These are phyloP conservation scores for Chrysocyon brachyurus DNA, from an alignment of 2,797 vertebrate species.

Conservation along the genomic window DNA sequence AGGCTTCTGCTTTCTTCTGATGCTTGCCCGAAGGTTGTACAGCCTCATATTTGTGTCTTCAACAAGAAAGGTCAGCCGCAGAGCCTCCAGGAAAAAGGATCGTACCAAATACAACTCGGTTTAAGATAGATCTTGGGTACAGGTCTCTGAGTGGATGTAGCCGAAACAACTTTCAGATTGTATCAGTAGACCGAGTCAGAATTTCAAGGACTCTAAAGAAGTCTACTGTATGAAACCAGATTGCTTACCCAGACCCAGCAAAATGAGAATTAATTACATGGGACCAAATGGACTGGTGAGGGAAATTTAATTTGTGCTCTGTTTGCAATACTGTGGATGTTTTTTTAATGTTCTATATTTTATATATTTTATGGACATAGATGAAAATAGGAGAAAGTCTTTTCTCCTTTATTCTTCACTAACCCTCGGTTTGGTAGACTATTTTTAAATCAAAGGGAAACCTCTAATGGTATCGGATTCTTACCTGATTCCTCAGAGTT, in stretches of 20 bases:
- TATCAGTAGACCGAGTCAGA: background rate
- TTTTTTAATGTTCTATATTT: background rate
- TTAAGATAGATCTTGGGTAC: constrained; percentile 4
- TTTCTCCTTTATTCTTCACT: background rate
- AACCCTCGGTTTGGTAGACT: background rate
- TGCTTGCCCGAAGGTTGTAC: background rate
- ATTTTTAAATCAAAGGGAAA: background rate
- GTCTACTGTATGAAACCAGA: background rate
- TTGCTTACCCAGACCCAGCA: background rate
- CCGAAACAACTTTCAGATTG: background rate
- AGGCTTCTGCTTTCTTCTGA: constrained; percentile 22
- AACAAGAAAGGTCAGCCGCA: background rate
- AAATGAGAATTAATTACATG: background rate
- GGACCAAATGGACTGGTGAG: background rate
- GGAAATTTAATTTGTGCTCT: background rate
- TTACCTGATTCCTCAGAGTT: background rate
- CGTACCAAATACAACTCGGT: background rate
- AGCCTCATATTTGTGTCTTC: constrained; percentile 24
- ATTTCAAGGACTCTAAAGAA: background rate
- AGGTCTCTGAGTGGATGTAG: background rate
- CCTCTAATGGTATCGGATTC: background rate
- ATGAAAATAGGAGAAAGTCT: background rate
- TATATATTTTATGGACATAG: background rate
- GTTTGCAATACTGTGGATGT: background rate
- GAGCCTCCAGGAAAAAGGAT: background rate